Percentiles rank a stretch among this genome's conserved stretches.
These are phyloP conservation scores for Acestrorhynchus altus DNA, from an alignment of 2,797 vertebrate genomes.

Conservation along the genomic window DNA sequence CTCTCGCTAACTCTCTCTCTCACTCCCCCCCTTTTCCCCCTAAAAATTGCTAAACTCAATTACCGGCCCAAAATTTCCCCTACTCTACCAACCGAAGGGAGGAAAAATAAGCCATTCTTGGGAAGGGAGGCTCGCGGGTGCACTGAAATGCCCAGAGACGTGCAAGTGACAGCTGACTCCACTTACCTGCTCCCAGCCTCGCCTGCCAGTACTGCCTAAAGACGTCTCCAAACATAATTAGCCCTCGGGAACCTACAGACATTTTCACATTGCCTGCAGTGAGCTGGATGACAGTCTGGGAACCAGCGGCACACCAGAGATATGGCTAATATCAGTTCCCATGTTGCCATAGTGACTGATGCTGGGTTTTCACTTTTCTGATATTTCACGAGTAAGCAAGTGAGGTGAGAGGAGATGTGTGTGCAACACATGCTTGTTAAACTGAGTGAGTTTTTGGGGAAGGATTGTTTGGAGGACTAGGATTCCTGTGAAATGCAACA, in stretches of 20 bases:
- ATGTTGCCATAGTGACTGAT: constrained; percentile 25
- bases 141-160: constrained; percentile 43
- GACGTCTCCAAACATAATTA: constrained; percentile 38
- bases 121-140: constrained; percentile 34
- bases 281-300: neutral
- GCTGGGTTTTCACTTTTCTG: too few species aligned
- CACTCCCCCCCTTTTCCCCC: neutral
- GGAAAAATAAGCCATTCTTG: constrained; percentile 61
- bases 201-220: constrained; percentile 37
- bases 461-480: constrained; percentile 9
- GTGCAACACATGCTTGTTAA: constrained; percentile 40
- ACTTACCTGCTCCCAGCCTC: constrained; percentile 34
- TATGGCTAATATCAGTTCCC: constrained; percentile 20
- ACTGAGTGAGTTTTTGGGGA: neutral
- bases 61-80: constrained; percentile 68
- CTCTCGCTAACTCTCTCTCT: neutral
- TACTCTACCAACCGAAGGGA: constrained; percentile 56
- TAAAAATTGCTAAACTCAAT: constrained; percentile 72
- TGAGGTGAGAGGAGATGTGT: constrained; percentile 40
- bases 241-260: constrained; percentile 24
- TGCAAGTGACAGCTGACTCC: constrained; percentile 49
- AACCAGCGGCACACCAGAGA: constrained; percentile 9
- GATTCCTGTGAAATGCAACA: neutral
- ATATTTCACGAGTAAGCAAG: constrained; percentile 29
- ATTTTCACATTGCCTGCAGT: constrained; percentile 23